Conservation (phyloP, 1,140 invertebrate genomes). For the Macrobrachium nipponense region DNA sequence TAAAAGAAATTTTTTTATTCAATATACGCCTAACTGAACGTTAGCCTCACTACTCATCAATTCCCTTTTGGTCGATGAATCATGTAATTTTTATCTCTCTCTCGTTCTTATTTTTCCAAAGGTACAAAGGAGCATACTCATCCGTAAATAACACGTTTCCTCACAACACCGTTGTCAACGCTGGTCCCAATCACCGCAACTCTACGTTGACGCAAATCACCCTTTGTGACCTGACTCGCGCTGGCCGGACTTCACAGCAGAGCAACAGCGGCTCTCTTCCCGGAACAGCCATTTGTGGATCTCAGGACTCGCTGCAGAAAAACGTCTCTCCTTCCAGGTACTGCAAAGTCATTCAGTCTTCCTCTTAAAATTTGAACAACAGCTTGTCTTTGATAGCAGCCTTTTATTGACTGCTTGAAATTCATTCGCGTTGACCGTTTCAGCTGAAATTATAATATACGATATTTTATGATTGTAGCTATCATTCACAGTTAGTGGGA, state of each 20-base stretch:
- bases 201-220: conserved; percentile 56
- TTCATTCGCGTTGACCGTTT: too few species aligned
- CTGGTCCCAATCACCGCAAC: conserved; percentile 41
- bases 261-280: conserved; percentile 32
- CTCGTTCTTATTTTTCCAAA: neutral
- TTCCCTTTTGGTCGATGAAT: too few species aligned
- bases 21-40: too few species aligned
- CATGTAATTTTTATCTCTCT: too few species aligned
- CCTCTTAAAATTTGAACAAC: too few species aligned
- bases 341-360: neutral
- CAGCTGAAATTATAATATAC: too few species aligned
- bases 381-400: too few species aligned
- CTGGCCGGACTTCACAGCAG: conserved; percentile 16
- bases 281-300: conserved; percentile 28
- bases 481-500: too few species aligned
- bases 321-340: conserved; percentile 47
- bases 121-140: conserved; percentile 54
- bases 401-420: too few species aligned
- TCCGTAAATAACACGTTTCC: conserved; percentile 56
- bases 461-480: too few species aligned
- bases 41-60: too few species aligned
- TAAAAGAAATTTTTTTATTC: too few species aligned
- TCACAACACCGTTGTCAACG: conserved; percentile 51
- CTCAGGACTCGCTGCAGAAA: conserved; percentile 50
- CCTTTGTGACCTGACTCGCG: conserved; percentile 44